phyloP scores from a whole-genome alignment of 2,113 vertebrate species.

The Glaucidium brasilianum region DNA sequence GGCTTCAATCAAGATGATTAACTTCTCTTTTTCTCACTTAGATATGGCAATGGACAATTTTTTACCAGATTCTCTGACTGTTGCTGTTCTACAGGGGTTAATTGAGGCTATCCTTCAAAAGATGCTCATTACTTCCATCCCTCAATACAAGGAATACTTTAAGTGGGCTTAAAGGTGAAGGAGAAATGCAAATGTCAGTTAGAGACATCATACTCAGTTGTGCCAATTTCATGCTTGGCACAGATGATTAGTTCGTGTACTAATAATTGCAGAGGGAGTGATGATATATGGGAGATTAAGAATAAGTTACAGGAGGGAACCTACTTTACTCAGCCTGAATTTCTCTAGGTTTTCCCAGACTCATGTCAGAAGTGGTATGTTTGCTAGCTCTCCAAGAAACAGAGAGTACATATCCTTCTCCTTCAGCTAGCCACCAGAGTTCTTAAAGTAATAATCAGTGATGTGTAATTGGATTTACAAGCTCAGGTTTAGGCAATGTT shows the following conservation, averaged over 20 bases:
- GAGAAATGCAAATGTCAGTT: not conserved
- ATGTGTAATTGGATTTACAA: not conserved
- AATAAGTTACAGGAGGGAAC: not conserved
- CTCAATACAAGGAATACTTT: not conserved
- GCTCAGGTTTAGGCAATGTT: not conserved
- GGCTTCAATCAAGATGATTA: not conserved
- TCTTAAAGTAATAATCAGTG: not conserved
- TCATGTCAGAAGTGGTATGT: not conserved
- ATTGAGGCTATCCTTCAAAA: not conserved
- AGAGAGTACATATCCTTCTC: not conserved
- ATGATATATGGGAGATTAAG: not conserved
- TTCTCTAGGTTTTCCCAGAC: not conserved
- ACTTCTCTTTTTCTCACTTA: not conserved
- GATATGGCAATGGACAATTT: not conserved
- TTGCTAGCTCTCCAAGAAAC: not conserved
- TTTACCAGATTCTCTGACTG: not conserved
- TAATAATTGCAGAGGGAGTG: not conserved
- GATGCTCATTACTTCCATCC: not conserved
- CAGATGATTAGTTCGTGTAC: not conserved
- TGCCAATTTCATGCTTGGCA: conserved; percentile 20
- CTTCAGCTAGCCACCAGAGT: not conserved
- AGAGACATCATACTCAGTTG: not conserved
- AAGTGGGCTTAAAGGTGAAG: not conserved
- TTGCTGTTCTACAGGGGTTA: not conserved
- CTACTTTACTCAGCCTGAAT: not conserved